Evolutionary conservation across 2,888 invertebrate genomes (phyloP).

Genomic region (Octodonta nipae): DNA sequence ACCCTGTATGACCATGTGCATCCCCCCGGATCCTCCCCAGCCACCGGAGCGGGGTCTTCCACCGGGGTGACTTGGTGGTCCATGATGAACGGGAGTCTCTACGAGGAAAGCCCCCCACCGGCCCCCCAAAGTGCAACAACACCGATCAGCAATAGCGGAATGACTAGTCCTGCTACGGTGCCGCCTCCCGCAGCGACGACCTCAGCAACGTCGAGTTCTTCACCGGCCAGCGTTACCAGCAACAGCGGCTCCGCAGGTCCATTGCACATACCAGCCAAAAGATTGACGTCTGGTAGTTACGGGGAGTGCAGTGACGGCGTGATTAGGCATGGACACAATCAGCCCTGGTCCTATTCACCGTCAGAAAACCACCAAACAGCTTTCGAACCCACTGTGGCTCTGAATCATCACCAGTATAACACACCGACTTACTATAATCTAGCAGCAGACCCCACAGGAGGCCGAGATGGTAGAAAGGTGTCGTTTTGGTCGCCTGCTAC

Average conservation of each 20-base stretch:
- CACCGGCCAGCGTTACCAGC: slow-evolving; percentile 47
- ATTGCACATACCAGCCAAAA: slow-evolving; percentile 80
- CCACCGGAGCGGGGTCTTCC: slow-evolving; percentile 71
- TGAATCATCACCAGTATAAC: slow-evolving; percentile 54
- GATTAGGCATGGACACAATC: slow-evolving; percentile 59
- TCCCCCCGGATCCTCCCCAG: slow-evolving; percentile 57
- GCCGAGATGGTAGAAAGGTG: slow-evolving; percentile 49
- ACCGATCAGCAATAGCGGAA: slow-evolving; percentile 42
- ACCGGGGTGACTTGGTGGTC: slow-evolving; percentile 75
- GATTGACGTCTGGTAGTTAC: slow-evolving; percentile 42
- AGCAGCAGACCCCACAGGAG: slow-evolving; percentile 46
- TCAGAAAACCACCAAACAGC: slow-evolving; percentile 42
- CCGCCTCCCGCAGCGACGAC: slow-evolving; percentile 48
- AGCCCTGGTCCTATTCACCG: slow-evolving; percentile 45
- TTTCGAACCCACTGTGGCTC: slow-evolving; percentile 44
- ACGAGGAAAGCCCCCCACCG: slow-evolving; percentile 55
- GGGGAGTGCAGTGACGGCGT: slow-evolving; percentile 50
- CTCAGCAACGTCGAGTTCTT: slow-evolving; percentile 51
- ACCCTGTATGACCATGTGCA: slow-evolving; percentile 74
- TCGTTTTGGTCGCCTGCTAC: slow-evolving; percentile 58
- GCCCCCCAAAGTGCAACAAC: slow-evolving; percentile 39
- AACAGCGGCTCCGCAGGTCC: slow-evolving; percentile 62
- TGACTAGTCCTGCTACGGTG: slow-evolving; percentile 37
- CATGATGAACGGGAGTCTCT: slow-evolving; percentile 72
- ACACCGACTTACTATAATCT: slow-evolving; percentile 66